Percentiles rank a stretch among this genome's conserved stretches.
These are phyloP conservation scores for Danio choprae DNA, from an alignment of 2,797 vertebrate species.

Conservation along the genomic window DNA sequence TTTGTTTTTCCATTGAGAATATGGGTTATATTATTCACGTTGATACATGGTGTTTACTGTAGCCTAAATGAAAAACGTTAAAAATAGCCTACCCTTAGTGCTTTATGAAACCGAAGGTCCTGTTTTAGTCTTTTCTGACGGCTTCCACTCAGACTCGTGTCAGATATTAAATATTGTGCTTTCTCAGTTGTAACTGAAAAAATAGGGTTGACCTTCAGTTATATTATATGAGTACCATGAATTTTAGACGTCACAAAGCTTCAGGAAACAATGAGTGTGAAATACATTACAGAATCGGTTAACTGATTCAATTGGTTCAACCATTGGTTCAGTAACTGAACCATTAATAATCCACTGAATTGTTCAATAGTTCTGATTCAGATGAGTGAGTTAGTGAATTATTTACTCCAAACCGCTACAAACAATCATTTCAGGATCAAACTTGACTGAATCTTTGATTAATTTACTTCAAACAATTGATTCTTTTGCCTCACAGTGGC, in stretches of 20 bases:
- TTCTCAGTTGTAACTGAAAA: background rate
- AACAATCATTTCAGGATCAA: no score
- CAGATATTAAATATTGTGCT: conserved; percentile 5
- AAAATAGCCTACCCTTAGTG: conserved; percentile 13
- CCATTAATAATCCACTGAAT: no score
- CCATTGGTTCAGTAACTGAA: no score
- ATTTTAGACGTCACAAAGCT: background rate
- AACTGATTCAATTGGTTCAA: background rate
- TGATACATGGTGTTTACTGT: conserved; percentile 23
- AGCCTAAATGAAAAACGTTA: background rate
- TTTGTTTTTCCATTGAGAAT: conserved; percentile 21
- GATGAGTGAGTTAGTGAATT: no score
- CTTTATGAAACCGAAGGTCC: conserved; percentile 16
- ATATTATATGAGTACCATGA: background rate
- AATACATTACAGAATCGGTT: background rate
- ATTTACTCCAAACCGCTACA: no score
- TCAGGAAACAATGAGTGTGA: background rate
- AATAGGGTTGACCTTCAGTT: conserved; percentile 7
- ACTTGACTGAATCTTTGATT: no score
- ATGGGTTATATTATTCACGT: conserved; percentile 7
- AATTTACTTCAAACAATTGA: no score
- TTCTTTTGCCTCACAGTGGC: no score
- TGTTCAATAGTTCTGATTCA: no score
- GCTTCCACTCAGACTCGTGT: background rate
- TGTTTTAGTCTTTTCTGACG: conserved; percentile 5